Base-by-base conservation (phyloP, 2,888 invertebrate genomes). In the Acrocyrtus sp. region DNA sequence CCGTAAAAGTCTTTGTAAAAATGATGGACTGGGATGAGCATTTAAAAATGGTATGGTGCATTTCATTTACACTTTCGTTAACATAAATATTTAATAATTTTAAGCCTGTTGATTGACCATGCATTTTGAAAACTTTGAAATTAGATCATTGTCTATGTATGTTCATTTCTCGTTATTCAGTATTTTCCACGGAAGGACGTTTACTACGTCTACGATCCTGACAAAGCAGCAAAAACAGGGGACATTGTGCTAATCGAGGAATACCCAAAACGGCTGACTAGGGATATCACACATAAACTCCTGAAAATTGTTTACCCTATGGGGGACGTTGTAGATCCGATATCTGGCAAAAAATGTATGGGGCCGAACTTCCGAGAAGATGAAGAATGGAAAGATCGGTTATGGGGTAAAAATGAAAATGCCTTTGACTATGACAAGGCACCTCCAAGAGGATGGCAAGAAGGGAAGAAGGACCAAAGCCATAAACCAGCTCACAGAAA, bases 281-380 rank as follows among this genome's bases (percentile, higher is more conserved):
- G 90, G 73, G 84, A 93, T 1, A 91, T 95, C 10, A 91, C 92
- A 6, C 94, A 95, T 82, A 88, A 90, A 85, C 89, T 95, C 0
- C 87, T 91, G 82, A 89, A 94, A 83, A 88, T 95, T 4, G 88
- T 95, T 17, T 93, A 92, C 84, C 91, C 91, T 1, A 85, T 91
- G 80, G 95, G 95, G 80, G 93, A 95, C 85, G 86, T 94, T 58
- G 92, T 90, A n/a, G 94, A 94, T 85, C 95, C 95, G 1, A 85
- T 95, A 24, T 91, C 92, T 48, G 92, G 92, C 17, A 93, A 92
- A 83, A 91, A 91, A 84, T 90, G 92, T 45, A 90, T 91, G 0
- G 90, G 87, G 58, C 89, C 88, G 74, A 87, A 87, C 82, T 95
- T 91, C 83, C 89, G 87, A 85, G 87, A 83, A 19, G 80, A 77